Percentiles rank a stretch among this genome's conserved stretches.
phyloP scores from a whole-genome alignment of 2,888 invertebrate genomes.

The Tanypteryx hageni region DNA sequence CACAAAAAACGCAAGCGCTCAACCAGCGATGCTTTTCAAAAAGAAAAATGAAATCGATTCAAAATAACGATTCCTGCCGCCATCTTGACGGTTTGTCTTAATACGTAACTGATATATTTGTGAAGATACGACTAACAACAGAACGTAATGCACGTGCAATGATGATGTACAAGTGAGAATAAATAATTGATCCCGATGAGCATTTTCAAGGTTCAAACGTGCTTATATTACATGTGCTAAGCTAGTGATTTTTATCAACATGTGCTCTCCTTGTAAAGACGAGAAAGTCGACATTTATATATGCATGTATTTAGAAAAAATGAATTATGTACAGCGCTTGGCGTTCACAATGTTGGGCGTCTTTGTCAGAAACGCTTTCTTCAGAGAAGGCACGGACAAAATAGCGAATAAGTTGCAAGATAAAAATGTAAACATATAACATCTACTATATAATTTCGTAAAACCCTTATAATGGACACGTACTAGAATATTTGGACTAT shows the following conservation, averaged over 20 bases:
- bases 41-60: background rate
- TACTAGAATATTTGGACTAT: conserved; percentile 1
- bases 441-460: background rate
- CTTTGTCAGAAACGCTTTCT: background rate
- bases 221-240: background rate
- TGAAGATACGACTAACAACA: background rate
- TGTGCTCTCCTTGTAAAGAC: background rate
- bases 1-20: background rate
- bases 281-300: background rate
- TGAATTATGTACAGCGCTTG: background rate
- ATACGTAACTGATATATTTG: background rate
- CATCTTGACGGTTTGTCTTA: background rate
- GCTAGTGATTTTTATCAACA: background rate
- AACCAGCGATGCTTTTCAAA: background rate
- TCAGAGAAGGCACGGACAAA: background rate
- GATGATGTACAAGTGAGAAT: conserved; percentile 48
- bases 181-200: conserved; percentile 26
- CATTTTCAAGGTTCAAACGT: background rate
- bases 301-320: background rate
- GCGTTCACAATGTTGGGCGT: background rate
- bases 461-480: background rate
- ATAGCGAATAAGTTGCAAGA: background rate
- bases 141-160: background rate
- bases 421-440: background rate
- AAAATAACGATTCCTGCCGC: background rate